phyloP scores from a whole-genome alignment of 2,113 vertebrate species.

The Eubucco bourcierii region DNA sequence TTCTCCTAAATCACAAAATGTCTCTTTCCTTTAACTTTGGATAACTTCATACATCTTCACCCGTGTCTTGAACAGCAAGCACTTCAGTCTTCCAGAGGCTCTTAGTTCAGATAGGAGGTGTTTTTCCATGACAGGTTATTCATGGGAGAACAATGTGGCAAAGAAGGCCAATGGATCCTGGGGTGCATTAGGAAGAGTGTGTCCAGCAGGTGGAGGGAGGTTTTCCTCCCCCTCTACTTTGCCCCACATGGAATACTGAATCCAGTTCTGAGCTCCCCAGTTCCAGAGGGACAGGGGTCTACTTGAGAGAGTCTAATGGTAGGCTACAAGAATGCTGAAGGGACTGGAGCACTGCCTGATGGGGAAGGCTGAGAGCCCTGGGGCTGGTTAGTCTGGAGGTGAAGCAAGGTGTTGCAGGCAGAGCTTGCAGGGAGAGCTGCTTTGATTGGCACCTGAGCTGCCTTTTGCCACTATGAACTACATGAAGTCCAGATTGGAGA shows the following conservation, averaged over 20 bases:
- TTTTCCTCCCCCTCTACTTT: too few relatives aligned
- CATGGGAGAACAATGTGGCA: too few relatives aligned
- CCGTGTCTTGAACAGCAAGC: background rate
- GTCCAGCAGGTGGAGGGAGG: too few relatives aligned
- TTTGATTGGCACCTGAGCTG: background rate
- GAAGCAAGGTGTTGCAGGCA: background rate
- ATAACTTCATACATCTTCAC: background rate
- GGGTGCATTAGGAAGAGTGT: too few relatives aligned
- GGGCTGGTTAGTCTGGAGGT: background rate
- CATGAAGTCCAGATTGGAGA: background rate
- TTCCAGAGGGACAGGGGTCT: too few relatives aligned
- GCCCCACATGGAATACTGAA: too few relatives aligned
- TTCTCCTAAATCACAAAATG: background rate
- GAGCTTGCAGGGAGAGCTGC: background rate
- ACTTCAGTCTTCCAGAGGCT: background rate
- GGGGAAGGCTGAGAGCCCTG: too few relatives aligned
- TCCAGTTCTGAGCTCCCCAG: too few relatives aligned
- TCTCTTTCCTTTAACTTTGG: background rate
- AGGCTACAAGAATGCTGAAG: too few relatives aligned
- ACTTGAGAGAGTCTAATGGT: too few relatives aligned
- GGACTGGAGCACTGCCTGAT: too few relatives aligned
- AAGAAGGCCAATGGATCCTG: too few relatives aligned
- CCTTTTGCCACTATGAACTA: background rate
- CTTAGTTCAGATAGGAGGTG: background rate
- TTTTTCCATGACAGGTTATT: background rate